phyloP scores from a whole-genome alignment of 2,113 vertebrate species.

The Saimiri boliviensis region DNA sequence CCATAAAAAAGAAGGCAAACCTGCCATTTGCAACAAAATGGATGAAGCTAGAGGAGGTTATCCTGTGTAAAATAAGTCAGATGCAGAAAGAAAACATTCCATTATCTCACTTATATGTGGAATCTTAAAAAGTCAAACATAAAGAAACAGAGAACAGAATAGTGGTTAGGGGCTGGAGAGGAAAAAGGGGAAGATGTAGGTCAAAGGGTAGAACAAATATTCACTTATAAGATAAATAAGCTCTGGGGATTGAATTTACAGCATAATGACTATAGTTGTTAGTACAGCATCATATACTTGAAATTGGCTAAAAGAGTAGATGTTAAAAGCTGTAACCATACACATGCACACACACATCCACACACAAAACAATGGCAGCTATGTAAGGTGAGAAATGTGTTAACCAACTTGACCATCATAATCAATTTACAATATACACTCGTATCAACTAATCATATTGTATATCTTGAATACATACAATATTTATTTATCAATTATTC shows the following conservation, averaged over 20 bases:
- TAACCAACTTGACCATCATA: not conserved
- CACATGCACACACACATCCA: not conserved
- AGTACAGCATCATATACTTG: not conserved
- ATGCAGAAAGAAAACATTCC: not conserved
- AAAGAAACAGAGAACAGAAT: not conserved
- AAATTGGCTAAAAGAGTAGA: not conserved
- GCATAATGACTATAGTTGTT: not conserved
- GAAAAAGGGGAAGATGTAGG: not conserved
- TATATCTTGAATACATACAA: not conserved
- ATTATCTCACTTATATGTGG: too few relatives aligned
- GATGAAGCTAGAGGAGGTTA: not conserved
- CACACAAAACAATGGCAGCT: not conserved
- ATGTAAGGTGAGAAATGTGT: not conserved
- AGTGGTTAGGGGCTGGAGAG: rapidly evolving
- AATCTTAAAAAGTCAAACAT: not conserved
- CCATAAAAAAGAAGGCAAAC: not conserved
- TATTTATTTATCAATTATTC: not conserved
- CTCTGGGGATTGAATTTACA: not conserved
- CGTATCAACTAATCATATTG: not conserved
- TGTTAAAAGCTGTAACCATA: not conserved
- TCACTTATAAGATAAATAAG: not conserved
- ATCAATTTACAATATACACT: not conserved
- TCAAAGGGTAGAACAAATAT: not conserved
- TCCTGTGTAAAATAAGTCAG: not conserved
- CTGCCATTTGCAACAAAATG: not conserved